Conservation (phyloP, 2,888 invertebrate genomes). For the Idaea aversata region DNA sequence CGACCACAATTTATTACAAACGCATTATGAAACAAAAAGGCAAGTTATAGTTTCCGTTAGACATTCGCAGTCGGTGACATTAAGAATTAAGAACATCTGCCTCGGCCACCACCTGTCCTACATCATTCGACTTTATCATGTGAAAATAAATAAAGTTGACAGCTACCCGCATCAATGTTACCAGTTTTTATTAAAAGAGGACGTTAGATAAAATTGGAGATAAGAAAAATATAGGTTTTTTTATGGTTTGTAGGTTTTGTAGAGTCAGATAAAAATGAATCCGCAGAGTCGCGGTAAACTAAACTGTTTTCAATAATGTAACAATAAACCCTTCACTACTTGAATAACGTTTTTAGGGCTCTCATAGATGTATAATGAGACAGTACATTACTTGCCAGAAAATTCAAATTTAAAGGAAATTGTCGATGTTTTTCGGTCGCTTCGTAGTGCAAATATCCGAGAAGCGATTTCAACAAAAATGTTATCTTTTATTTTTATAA, state of each 20-base stretch:
- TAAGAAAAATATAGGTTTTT: background rate
- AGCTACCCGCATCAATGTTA: constrained; percentile 32
- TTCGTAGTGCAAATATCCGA: too few relatives aligned
- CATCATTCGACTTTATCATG: constrained; percentile 20
- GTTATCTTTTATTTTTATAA: too few relatives aligned
- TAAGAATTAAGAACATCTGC: constrained; percentile 24
- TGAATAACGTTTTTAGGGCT: too few relatives aligned
- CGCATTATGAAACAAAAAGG: constrained; percentile 1
- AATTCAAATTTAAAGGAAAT: too few relatives aligned
- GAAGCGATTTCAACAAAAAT: too few relatives aligned
- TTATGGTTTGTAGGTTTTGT: background rate
- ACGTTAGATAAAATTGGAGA: background rate
- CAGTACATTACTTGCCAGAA: too few relatives aligned
- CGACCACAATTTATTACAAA: constrained; percentile 3
- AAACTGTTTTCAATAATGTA: background rate
- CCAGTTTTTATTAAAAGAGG: constrained; percentile 5
- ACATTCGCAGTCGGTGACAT: constrained; percentile 22
- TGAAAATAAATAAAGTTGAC: constrained; percentile 23
- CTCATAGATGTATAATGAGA: too few relatives aligned
- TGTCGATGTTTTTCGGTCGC: too few relatives aligned
- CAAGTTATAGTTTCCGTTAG: constrained; percentile 23
- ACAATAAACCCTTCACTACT: too few relatives aligned
- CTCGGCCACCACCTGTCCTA: constrained; percentile 4
- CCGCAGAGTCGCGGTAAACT: background rate
- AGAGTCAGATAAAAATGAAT: background rate